Evolutionary conservation across 2,888 invertebrate genomes (phyloP).

Genomic region (Limenitis camilla): DNA sequence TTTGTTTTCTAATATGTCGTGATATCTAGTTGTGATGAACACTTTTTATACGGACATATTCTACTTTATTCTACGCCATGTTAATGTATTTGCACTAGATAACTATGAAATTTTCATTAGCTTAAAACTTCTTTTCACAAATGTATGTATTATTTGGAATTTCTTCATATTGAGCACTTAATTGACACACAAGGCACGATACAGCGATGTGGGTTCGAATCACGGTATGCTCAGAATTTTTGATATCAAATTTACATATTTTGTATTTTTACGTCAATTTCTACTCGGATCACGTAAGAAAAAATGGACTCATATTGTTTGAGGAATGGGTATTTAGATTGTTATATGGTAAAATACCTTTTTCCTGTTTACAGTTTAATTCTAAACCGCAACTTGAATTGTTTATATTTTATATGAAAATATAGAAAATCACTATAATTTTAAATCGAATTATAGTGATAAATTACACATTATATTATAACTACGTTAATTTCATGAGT

Average conservation of each 20-base stretch:
- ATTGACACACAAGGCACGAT: constrained; percentile 1
- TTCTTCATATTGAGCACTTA: neutral
- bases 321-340: neutral
- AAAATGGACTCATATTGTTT: constrained; percentile 3
- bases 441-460: no score
- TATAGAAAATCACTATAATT: no score
- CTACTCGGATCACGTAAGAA: neutral
- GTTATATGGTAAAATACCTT: neutral
- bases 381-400: neutral
- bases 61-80: no score
- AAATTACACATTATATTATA: no score
- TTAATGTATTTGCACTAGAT: no score
- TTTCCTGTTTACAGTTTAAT: neutral
- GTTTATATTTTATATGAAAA: neutral
- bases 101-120: no score
- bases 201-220: constrained; percentile 1
- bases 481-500: no score
- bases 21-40: no score
- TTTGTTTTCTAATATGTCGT: no score
- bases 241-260: constrained; percentile 4
- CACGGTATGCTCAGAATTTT: neutral
- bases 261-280: neutral
- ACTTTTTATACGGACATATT: no score
- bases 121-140: no score
- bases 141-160: no score